A percentile compares a stretch with the other conserved stretches of the same genome.
phyloP scores from a whole-genome alignment of 1,140 invertebrate species.

The Diuraphis noxia region DNA sequence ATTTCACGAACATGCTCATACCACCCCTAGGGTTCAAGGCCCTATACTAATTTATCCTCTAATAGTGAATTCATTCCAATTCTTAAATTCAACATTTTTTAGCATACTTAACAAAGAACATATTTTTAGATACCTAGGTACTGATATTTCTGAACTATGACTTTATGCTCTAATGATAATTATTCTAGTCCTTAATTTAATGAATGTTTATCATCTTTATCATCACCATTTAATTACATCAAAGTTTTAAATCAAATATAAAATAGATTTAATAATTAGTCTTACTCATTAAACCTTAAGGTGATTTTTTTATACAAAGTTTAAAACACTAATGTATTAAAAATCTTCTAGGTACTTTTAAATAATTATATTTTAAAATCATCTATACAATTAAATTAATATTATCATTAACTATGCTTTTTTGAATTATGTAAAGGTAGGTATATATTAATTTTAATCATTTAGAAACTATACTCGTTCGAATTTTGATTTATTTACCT shows the following conservation, averaged over 20 bases:
- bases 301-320: background rate
- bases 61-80: background rate
- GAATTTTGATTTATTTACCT: background rate
- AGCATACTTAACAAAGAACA: background rate
- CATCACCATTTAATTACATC: background rate
- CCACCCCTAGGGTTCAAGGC: no score
- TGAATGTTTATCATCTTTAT: background rate
- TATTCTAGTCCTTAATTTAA: background rate
- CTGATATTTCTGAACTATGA: background rate
- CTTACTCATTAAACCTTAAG: background rate
- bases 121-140: background rate
- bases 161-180: background rate
- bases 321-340: background rate
- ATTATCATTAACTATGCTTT: no score
- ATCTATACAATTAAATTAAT: background rate
- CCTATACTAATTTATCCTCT: no score
- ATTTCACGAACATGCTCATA: background rate
- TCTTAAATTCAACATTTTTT: no score
- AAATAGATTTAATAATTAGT: background rate
- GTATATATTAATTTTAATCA: background rate
- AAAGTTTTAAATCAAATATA: no score
- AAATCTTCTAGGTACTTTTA: background rate
- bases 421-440: background rate
- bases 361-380: background rate
- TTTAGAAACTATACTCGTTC: background rate